A percentile compares a stretch with the other conserved stretches of the same genome.
Conservation (phyloP, 1,140 invertebrate species). For the Hyles vespertilio region DNA sequence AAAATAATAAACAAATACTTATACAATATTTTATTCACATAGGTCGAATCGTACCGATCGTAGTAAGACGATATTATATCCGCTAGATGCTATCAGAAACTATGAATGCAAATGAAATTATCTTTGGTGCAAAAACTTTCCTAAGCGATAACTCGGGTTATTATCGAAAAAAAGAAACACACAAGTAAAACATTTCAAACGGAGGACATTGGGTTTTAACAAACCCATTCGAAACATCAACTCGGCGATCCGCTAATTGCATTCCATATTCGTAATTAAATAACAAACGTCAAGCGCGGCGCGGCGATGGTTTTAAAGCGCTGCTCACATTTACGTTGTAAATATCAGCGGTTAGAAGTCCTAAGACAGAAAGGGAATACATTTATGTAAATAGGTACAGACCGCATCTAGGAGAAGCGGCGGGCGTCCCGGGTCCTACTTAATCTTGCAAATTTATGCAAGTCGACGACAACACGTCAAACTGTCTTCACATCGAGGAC, state of each 20-base stretch:
- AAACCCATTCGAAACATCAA: no score
- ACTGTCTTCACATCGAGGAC: constrained; percentile 59
- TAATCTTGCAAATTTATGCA: constrained; percentile 72
- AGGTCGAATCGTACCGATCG: no score
- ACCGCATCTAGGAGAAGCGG: constrained; percentile 32
- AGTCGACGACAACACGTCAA: constrained; percentile 63
- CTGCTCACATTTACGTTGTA: constrained; percentile 8
- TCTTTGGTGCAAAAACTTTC: no score
- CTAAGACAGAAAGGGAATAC: constrained; percentile 37
- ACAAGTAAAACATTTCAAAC: no score
- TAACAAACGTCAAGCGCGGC: background rate
- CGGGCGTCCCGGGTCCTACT: constrained; percentile 28
- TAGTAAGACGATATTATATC: no score
- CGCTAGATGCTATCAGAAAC: no score
- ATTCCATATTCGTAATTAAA: background rate
- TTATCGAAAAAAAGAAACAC: no score
- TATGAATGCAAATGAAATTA: no score
- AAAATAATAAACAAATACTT: no score
- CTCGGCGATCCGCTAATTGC: background rate
- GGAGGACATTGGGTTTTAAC: no score
- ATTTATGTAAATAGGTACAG: constrained; percentile 57
- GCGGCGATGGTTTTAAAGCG: background rate
- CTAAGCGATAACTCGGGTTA: no score
- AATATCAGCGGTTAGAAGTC: constrained; percentile 20
- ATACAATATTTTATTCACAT: no score